A percentile compares a stretch with the other conserved stretches of the same genome.
Conservation (phyloP, 2,888 invertebrate genomes). For the Drosophila antonietae region DNA sequence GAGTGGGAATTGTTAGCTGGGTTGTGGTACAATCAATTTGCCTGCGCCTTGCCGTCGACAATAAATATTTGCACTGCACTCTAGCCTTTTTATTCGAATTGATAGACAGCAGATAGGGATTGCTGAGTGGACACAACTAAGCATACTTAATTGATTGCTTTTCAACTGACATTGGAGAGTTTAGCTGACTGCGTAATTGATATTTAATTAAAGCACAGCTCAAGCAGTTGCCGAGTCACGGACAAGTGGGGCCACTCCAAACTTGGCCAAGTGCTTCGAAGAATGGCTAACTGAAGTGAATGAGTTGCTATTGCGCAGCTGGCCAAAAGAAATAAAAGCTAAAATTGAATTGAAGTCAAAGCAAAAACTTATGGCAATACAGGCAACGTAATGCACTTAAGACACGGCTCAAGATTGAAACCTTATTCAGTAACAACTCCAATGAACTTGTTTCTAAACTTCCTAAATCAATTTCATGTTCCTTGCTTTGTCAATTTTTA, state of each 20-base stretch:
- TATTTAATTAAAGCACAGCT: conserved; percentile 74
- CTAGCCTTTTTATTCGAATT: conserved; percentile 43
- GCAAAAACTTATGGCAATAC: not conserved
- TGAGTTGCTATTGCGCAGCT: conserved; percentile 22
- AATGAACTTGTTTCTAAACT: not conserved
- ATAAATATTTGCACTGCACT: conserved; percentile 74
- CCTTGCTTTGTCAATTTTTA: not conserved
- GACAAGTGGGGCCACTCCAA: conserved; percentile 36
- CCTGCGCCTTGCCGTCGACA: conserved; percentile 52
- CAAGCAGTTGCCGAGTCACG: conserved; percentile 64
- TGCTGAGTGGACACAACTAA: conserved; percentile 45
- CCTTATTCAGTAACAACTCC: not conserved
- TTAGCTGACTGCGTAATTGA: conserved; percentile 68
- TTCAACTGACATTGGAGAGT: conserved; percentile 47
- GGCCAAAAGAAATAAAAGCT: conserved; percentile 1
- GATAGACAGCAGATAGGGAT: conserved; percentile 27
- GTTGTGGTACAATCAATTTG: conserved; percentile 58
- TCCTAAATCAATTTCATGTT: not conserved
- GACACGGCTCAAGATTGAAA: not conserved
- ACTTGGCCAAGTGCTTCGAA: conserved; percentile 27
- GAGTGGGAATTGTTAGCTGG: not conserved
- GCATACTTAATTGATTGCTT: conserved; percentile 75
- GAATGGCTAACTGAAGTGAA: conserved; percentile 22
- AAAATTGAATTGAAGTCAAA: not conserved
- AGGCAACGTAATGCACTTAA: not conserved